Base-by-base conservation (phyloP, 2,113 vertebrate species). In the Paraplagusia blochii region DNA sequence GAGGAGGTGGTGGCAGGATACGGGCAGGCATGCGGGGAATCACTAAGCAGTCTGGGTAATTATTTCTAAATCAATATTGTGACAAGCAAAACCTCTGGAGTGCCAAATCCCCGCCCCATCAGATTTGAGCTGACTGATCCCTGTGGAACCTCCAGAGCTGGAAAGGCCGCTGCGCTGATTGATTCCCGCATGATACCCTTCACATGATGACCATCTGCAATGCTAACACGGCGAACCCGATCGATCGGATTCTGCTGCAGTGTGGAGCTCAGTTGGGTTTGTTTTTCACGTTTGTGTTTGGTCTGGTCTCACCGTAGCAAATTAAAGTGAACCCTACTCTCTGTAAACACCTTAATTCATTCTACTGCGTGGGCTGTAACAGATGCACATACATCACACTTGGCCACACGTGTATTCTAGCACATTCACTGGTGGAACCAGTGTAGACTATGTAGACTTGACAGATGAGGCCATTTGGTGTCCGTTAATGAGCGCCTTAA, bases 61-160 rank as follows among this genome's bases (percentile, higher is more conserved):
- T 87, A 88, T 84, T 89, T 89, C 80, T 76, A 77, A 84, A 86
- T 89, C 85, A 87, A 89, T 87, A 87, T 87, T 85, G 81, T 82
- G 81, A 87, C 84, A 83, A 77, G 74, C 72, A 72, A 80, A 72
- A 76, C 22, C 81, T 85, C 81, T 60, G 57, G 77, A 75, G 77
- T 72, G 74, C 82, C 79, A 81, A 86, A 86, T 81, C 82, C 49
- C 82, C 59, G 62, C 64, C 67, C 58, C 49, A 58, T 80, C 71
- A 57, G 62, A 58, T 79, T 64, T 74, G 82, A 74, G 62, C 34
- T 1, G 61, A 63, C 39, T 81, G 52, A 80, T 81, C 84, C 79
- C 72, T 0, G 68, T 13, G 73, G 83, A 82, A 79, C 79, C 77
- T 77, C 45, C 65, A 19, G 49, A 62, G 65, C 71, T 68, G 44